phyloP scores from a whole-genome alignment of 2,888 invertebrate species.

The Pseudolycoriella hygida region DNA sequence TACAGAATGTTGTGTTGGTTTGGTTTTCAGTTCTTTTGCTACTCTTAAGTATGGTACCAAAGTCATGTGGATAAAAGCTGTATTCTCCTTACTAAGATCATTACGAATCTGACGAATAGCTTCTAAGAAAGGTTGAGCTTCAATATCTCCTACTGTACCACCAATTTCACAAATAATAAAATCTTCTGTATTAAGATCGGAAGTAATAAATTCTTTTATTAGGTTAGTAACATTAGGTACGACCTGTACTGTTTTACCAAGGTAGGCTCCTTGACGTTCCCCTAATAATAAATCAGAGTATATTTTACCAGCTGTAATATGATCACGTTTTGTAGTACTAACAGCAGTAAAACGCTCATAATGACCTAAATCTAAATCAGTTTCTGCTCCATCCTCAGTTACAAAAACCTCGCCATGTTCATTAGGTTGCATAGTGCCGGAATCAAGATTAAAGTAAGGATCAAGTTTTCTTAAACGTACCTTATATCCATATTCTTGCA shows the following conservation, averaged over 20 bases:
- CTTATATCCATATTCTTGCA: slow-evolving; percentile 87
- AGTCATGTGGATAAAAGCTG: slow-evolving; percentile 94
- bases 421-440: slow-evolving; percentile 96
- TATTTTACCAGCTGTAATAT: slow-evolving; percentile 98
- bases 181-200: slow-evolving; percentile 62
- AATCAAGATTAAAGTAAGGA: slow-evolving; percentile 98
- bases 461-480: slow-evolving; percentile 99
- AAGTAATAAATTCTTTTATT: slow-evolving; percentile 96
- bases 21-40: slow-evolving; percentile 95
- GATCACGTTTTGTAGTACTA: slow-evolving; percentile 87
- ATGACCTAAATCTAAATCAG: slow-evolving; percentile 97
- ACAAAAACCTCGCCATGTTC: slow-evolving; percentile 99
- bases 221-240: slow-evolving; percentile 97
- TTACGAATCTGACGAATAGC: slow-evolving; percentile 97
- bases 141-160: slow-evolving; percentile 97
- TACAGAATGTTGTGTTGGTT: slow-evolving; percentile 95
- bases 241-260: slow-evolving; percentile 98
- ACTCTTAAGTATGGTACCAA: slow-evolving; percentile 82
- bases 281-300: slow-evolving; percentile 89
- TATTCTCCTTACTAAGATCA: slow-evolving; percentile 77
- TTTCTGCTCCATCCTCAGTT: slow-evolving; percentile 96
- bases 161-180: slow-evolving; percentile 88
- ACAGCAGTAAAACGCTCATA: slow-evolving; percentile 96
- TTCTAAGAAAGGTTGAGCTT: slow-evolving; percentile 98
- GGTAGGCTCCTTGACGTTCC: slow-evolving; percentile 86